A percentile compares a stretch with the other conserved stretches of the same genome.
Conservation (phyloP, 1,140 invertebrate species). For the Dendroctonus valens region DNA sequence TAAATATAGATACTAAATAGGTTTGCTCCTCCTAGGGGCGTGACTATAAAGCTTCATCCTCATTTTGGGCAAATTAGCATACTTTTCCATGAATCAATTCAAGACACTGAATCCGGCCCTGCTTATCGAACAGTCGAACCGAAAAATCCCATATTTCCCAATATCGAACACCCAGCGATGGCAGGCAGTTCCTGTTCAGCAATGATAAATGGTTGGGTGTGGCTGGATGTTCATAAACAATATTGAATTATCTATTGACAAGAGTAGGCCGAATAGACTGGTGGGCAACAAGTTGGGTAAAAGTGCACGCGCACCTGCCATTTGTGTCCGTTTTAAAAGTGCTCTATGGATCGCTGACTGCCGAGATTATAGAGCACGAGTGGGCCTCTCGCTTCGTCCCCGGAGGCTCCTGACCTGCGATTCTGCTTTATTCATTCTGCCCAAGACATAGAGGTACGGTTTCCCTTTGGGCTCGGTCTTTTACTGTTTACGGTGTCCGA, state of each 20-base stretch:
- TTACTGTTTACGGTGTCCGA: no score
- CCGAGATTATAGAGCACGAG: constrained; percentile 26
- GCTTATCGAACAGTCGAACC: neutral
- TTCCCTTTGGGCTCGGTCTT: no score
- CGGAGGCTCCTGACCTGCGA: no score
- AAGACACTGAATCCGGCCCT: constrained; percentile 8
- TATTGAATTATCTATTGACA: constrained; percentile 42
- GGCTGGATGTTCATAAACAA: constrained; percentile 36
- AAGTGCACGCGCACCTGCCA: constrained; percentile 34
- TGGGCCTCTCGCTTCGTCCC: no score
- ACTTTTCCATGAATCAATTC: neutral
- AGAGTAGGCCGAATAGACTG: constrained; percentile 40
- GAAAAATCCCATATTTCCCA: constrained; percentile 22
- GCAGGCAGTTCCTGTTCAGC: constrained; percentile 27
- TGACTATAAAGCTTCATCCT: neutral
- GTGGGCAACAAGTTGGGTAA: constrained; percentile 34
- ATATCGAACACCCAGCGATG: constrained; percentile 13
- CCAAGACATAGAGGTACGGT: no score
- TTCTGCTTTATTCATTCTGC: no score
- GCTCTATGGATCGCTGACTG: constrained; percentile 28
- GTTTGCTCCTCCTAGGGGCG: neutral
- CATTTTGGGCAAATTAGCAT: neutral
- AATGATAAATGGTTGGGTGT: constrained; percentile 37
- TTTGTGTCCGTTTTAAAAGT: constrained; percentile 22
- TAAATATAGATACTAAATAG: neutral